Percentiles rank a stretch among this genome's conserved stretches.
These are phyloP conservation scores for Ormyrus thymus DNA, from an alignment of 2,888 invertebrate genomes.

Conservation along the genomic window DNA sequence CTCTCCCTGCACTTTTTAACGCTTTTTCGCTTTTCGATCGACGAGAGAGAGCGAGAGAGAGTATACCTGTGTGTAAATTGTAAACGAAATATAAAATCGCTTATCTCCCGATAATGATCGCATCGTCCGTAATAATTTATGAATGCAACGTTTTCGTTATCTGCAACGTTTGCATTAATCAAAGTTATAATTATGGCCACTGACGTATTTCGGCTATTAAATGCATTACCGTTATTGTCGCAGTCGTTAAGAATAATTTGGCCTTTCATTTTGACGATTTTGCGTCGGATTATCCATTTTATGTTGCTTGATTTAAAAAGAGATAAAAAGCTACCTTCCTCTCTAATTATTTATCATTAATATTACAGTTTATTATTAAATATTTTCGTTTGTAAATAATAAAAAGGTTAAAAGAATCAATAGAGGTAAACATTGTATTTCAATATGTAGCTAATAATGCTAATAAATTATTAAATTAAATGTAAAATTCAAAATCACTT, in stretches of 20 bases:
- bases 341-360: too few relatives aligned
- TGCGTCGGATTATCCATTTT: too few relatives aligned
- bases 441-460: too few relatives aligned
- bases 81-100: conserved; percentile 34
- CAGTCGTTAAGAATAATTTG: background rate
- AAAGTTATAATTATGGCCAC: conserved; percentile 36
- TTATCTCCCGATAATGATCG: conserved; percentile 38
- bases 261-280: background rate
- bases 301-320: too few relatives aligned
- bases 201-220: conserved; percentile 23
- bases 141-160: conserved; percentile 29
- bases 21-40: background rate
- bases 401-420: too few relatives aligned
- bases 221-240: conserved; percentile 5
- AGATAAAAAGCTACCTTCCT: too few relatives aligned
- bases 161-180: conserved; percentile 25
- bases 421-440: too few relatives aligned
- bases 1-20: background rate
- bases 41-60: background rate
- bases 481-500: too few relatives aligned
- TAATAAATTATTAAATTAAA: too few relatives aligned
- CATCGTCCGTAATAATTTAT: conserved; percentile 41
- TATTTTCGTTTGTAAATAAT: too few relatives aligned
- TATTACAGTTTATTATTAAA: too few relatives aligned
- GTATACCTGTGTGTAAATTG: background rate